phyloP scores from a whole-genome alignment of 2,888 invertebrate genomes.

The Clunio marinus region DNA sequence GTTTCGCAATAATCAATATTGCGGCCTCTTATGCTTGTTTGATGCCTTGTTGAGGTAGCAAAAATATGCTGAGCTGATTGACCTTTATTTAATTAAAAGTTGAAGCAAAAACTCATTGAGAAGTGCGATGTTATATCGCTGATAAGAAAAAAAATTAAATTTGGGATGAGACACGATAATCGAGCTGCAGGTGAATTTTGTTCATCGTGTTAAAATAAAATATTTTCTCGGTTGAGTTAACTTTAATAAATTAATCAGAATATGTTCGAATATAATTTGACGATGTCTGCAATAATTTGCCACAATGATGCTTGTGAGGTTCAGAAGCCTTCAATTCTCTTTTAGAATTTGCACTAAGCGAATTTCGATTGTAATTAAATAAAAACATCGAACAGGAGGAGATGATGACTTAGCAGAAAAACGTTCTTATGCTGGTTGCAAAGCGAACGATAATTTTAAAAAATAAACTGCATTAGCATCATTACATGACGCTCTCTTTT shows the following conservation, averaged over 20 bases:
- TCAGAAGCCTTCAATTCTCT: slow-evolving; percentile 10
- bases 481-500: no score
- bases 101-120: not conserved
- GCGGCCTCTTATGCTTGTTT: not conserved
- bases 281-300: slow-evolving; percentile 2
- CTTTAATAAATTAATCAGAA: slow-evolving; percentile 3
- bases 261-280: not conserved
- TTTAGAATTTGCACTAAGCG: no score
- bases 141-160: not conserved
- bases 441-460: no score
- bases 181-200: slow-evolving; percentile 12
- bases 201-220: not conserved
- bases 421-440: no score
- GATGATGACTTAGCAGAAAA: no score
- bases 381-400: slow-evolving; percentile 30
- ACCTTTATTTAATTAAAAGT: slow-evolving; percentile 23
- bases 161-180: not conserved
- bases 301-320: not conserved
- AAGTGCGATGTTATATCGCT: not conserved
- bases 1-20: not conserved
- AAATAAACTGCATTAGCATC: not conserved
- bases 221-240: not conserved
- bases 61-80: slow-evolving; percentile 23
- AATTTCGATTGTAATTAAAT: slow-evolving; percentile 12
- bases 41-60: not conserved